Evolutionary conservation across 2,888 invertebrate genomes (phyloP).

Genomic region (Poecilobothrus nobilitatus): DNA sequence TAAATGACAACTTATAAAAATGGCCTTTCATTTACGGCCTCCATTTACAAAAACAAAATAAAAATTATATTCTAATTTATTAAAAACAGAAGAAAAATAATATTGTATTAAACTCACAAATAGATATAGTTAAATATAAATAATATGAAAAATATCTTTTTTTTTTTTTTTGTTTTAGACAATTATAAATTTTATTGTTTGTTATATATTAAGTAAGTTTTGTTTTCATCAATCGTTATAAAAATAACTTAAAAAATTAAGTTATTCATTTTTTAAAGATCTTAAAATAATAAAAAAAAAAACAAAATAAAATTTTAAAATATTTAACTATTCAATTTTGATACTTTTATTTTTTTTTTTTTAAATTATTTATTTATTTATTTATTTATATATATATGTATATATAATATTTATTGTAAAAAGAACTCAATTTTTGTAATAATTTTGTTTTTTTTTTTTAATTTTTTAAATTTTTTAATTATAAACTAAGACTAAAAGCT

Average conservation of each 20-base stretch:
- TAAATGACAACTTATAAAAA: no score
- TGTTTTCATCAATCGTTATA: background rate
- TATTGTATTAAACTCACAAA: no score
- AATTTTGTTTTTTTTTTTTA: background rate
- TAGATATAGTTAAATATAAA: no score
- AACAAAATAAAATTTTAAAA: background rate
- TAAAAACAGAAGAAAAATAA: no score
- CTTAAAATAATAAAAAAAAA: background rate
- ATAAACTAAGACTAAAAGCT: conserved; percentile 1
- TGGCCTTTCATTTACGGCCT: no score
- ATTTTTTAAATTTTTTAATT: background rate
- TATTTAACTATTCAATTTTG: background rate
- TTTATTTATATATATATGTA: background rate
- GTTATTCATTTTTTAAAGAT: background rate
- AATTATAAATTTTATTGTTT: no score
- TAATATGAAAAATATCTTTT: no score
- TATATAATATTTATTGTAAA: background rate
- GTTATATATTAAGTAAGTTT: no score
- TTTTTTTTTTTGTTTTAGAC: no score
- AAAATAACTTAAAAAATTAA: conserved; percentile 1
- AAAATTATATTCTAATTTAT: no score
- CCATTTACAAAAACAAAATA: no score
- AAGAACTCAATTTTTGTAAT: background rate
- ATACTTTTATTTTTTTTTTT: background rate
- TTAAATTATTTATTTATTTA: background rate